Percentiles rank a stretch among this genome's conserved stretches.
phyloP scores from a whole-genome alignment of 1,140 invertebrate genomes.

The Calliopsis andreniformis region DNA sequence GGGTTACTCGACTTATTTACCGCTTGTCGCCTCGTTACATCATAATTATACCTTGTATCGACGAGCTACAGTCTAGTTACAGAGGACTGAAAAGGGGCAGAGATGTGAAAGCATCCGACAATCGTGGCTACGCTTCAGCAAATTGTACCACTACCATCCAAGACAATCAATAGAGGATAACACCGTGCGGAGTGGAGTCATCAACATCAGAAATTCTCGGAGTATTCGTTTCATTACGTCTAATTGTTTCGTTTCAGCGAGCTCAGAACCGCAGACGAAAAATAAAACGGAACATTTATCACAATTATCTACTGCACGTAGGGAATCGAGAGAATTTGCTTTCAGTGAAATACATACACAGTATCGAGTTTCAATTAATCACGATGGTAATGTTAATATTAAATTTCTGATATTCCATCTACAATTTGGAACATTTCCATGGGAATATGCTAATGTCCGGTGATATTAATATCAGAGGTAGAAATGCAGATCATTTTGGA shows the following conservation, averaged over 20 bases:
- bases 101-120: constrained; percentile 13
- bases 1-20: constrained; percentile 46
- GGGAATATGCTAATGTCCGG: too few relatives aligned
- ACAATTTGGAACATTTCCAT: too few relatives aligned
- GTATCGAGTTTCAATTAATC: too few relatives aligned
- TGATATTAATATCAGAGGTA: too few relatives aligned
- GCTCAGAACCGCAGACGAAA: too few relatives aligned
- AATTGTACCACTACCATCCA: constrained; percentile 43
- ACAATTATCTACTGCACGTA: too few relatives aligned
- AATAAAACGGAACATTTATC: too few relatives aligned
- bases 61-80: constrained; percentile 30
- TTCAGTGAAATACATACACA: too few relatives aligned
- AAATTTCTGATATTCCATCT: too few relatives aligned
- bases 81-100: background rate
- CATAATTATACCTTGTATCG: constrained; percentile 51
- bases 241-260: background rate
- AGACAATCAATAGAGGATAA: constrained; percentile 38
- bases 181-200: constrained; percentile 8
- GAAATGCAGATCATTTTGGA: too few relatives aligned
- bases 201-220: constrained; percentile 30
- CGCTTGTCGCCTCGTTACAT: constrained; percentile 57
- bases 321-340: too few relatives aligned
- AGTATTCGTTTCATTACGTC: background rate
- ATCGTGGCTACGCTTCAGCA: constrained; percentile 40
- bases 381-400: too few relatives aligned